phyloP scores from a whole-genome alignment of 1,140 invertebrate genomes.

The Caligus rogercresseyi region DNA sequence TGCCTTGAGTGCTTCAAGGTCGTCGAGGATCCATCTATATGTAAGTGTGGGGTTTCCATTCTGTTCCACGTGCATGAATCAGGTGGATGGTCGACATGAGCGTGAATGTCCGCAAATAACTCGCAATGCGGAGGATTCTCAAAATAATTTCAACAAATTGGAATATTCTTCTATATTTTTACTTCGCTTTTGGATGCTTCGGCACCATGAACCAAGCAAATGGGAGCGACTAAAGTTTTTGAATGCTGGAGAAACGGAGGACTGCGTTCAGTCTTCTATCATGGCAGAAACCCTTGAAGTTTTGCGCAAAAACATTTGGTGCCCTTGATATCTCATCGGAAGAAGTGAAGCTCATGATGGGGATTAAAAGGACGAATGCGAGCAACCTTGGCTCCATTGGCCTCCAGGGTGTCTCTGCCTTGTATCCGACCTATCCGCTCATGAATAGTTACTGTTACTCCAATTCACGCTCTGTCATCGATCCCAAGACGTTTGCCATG shows the following conservation, averaged over 20 bases:
- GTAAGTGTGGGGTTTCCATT: too few species aligned
- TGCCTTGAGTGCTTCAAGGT: too few species aligned
- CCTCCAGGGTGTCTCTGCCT: neutral
- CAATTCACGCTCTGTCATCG: neutral
- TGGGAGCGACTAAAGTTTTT: neutral
- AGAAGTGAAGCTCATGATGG: too few species aligned
- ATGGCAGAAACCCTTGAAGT: neutral
- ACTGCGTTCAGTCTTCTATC: neutral
- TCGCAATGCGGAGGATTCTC: too few species aligned
- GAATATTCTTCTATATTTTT: neutral
- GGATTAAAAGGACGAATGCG: neutral
- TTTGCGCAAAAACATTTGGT: neutral
- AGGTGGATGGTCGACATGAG: too few species aligned
- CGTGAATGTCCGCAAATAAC: too few species aligned
- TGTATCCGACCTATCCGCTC: neutral
- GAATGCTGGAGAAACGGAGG: neutral
- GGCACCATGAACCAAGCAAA: neutral
- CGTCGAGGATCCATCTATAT: too few species aligned
- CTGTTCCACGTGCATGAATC: too few species aligned
- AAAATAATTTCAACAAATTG: too few species aligned
- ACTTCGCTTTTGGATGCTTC: neutral
- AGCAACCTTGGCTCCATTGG: neutral
- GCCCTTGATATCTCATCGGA: neutral
- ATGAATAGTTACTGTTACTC: neutral
- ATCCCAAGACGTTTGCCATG: neutral